Percentiles rank a stretch among this genome's conserved stretches.
These are phyloP conservation scores for Whitmania pigra DNA, from an alignment of 1,140 invertebrate genomes.

Conservation along the genomic window DNA sequence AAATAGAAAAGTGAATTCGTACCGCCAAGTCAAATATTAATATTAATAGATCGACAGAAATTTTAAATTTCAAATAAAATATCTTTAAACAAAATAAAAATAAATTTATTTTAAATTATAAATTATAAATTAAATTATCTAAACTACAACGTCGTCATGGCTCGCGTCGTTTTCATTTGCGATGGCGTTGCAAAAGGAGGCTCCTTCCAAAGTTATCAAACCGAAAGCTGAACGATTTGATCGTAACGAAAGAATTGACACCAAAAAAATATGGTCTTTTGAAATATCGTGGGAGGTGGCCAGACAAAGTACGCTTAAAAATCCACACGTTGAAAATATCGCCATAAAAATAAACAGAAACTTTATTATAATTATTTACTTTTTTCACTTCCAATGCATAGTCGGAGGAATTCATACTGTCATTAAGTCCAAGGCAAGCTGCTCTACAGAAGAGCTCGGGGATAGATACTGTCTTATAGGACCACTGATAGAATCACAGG, in stretches of 20 bases:
- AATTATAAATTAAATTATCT: neutral
- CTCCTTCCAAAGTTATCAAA: neutral
- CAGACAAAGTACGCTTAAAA: slow-evolving; percentile 60
- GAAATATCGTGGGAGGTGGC: slow-evolving; percentile 87
- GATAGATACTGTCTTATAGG: slow-evolving; percentile 88
- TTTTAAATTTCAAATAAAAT: neutral
- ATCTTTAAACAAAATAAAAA: neutral
- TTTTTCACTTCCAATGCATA: slow-evolving; percentile 37
- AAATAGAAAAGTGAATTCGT: too few species aligned
- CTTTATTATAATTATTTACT: slow-evolving; percentile 29
- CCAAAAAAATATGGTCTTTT: slow-evolving; percentile 82
- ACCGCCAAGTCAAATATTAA: too few species aligned
- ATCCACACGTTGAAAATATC: slow-evolving; percentile 13
- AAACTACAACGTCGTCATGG: neutral
- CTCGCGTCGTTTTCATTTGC: neutral
- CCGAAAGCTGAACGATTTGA: neutral
- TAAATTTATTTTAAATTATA: neutral
- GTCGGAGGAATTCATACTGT: slow-evolving; percentile 98
- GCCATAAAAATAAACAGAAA: neutral
- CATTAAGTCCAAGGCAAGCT: slow-evolving; percentile 89
- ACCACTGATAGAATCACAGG: slow-evolving; percentile 85
- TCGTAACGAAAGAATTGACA: neutral
- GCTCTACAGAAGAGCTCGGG: slow-evolving; percentile 94
- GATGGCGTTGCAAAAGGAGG: neutral
- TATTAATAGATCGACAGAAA: too few species aligned